These are phyloP conservation scores for Drosophila takahashii DNA, from an alignment of 1,140 invertebrate species.

Conservation along the genomic window DNA sequence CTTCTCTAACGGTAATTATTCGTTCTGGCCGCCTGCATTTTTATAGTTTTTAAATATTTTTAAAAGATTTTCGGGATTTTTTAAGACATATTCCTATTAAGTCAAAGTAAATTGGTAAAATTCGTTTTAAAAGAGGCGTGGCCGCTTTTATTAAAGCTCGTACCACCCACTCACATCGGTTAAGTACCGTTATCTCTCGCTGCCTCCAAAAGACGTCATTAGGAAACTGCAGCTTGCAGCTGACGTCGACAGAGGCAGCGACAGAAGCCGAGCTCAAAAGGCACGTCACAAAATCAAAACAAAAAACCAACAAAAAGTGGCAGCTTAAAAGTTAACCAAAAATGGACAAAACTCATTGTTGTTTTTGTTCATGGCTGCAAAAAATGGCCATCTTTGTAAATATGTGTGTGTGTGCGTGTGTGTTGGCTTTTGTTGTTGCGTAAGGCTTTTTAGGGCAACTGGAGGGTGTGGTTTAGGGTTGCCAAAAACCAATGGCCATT, in stretches of 20 bases:
- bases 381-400: conserved; percentile 53
- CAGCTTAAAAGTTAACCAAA: conserved; percentile 28
- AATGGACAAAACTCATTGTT: conserved; percentile 34
- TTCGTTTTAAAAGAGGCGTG: not conserved
- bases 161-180: conserved; percentile 10
- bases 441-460: conserved; percentile 80
- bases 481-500: not conserved
- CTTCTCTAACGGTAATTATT: conserved; percentile 21
- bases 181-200: conserved; percentile 29
- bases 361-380: conserved; percentile 45
- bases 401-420: conserved; percentile 10
- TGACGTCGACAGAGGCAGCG: conserved; percentile 15
- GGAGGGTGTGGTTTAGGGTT: conserved; percentile 76
- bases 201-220: conserved; percentile 34
- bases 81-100: no score
- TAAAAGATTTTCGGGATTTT: not conserved
- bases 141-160: not conserved
- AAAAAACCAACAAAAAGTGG: conserved; percentile 21
- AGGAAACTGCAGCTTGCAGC: conserved; percentile 37
- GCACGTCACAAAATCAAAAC: conserved; percentile 8
- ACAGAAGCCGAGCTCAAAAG: not conserved
- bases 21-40: conserved; percentile 6
- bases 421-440: conserved; percentile 69
- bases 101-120: no score
- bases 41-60: conserved; percentile 5